A percentile compares a stretch with the other conserved stretches of the same genome.
Evolutionary conservation across 2,113 vertebrate genomes (phyloP).

Genomic region (Podarcis raffonei): DNA sequence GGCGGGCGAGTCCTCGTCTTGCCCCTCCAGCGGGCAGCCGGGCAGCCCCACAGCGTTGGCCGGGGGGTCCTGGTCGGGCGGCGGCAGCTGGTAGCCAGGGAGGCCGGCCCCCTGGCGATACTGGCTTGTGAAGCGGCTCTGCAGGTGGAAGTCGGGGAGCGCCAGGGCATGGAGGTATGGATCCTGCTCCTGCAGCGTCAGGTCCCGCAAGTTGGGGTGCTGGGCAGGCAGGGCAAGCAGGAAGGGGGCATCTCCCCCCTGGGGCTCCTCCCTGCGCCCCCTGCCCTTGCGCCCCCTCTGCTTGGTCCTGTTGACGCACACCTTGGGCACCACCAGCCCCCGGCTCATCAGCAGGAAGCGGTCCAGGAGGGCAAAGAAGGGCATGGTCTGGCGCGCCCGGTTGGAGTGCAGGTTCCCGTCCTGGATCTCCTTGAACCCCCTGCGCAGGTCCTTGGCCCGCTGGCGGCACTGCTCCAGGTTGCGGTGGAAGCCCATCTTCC

Average conservation of each 20-base stretch:
- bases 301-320: background rate
- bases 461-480: constrained; percentile 25
- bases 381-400: constrained; percentile 5
- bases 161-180: background rate
- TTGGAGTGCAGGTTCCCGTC: constrained; percentile 2
- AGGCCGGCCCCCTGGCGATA: background rate
- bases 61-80: background rate
- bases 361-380: background rate
- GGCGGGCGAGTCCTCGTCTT: rapidly evolving
- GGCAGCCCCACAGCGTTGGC: background rate
- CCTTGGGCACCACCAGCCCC: constrained; percentile 5
- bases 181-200: background rate
- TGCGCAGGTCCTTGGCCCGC: constrained; percentile 10
- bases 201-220: too few relatives aligned
- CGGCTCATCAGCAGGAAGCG: constrained; percentile 15
- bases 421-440: constrained; percentile 21
- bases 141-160: background rate
- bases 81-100: background rate
- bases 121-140: background rate
- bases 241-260: background rate
- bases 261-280: background rate
- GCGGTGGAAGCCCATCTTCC: constrained; percentile 20
- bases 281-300: background rate
- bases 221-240: background rate
- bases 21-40: background rate